Conservation (phyloP, 2,797 vertebrate species). For the Oreochromis grahami region DNA sequence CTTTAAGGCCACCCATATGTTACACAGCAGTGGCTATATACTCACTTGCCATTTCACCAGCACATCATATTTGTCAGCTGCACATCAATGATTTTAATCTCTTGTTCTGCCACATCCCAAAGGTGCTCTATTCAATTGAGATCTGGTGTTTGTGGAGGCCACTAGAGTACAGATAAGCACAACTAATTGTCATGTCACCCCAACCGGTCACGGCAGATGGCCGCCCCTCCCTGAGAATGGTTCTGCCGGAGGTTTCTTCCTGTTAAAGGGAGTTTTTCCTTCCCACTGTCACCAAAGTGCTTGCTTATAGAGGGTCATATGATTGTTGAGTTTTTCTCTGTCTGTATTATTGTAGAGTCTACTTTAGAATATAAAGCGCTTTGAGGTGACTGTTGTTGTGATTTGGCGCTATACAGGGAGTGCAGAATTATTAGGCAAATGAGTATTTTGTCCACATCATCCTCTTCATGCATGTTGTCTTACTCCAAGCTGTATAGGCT, state of each 20-base stretch:
- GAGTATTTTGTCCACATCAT: no score
- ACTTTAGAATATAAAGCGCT: fast-evolving
- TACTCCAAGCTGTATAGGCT: no score
- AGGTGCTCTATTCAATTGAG: neutral
- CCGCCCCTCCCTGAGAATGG: neutral
- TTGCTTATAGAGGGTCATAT: neutral
- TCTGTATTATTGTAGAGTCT: neutral
- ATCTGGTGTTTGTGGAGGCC: neutral
- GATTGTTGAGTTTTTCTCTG: neutral
- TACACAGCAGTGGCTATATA: neutral
- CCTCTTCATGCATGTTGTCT: no score
- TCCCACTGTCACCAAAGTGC: neutral
- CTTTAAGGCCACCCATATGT: neutral
- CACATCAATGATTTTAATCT: neutral
- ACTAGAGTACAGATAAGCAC: neutral
- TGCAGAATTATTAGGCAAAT: no score
- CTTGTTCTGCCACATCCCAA: neutral
- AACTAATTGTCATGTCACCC: neutral
- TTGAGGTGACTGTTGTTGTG: no score
- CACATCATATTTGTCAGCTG: neutral
- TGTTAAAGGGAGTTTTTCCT: neutral
- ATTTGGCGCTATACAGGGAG: no score
- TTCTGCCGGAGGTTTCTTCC: fast-evolving
- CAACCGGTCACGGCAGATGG: fast-evolving
- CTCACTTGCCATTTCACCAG: neutral